Percentiles rank a stretch among this genome's conserved stretches.
phyloP scores from a whole-genome alignment of 1,140 invertebrate species.

The Nomia melanderi region DNA sequence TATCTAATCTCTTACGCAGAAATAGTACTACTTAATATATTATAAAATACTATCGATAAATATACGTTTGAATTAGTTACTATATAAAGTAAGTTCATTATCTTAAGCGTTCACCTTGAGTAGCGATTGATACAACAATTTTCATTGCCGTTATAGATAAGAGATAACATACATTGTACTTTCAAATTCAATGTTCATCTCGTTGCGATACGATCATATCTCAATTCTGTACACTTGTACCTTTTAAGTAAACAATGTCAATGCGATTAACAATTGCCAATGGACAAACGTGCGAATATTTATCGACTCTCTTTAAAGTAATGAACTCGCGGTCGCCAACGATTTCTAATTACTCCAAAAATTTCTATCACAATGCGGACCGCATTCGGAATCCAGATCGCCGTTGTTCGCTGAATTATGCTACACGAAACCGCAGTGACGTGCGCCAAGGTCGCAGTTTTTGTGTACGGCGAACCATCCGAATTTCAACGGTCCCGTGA shows the following conservation, averaged over 20 bases:
- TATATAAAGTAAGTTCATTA: neutral
- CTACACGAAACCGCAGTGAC: neutral
- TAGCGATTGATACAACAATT: neutral
- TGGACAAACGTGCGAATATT: no score
- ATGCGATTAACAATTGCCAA: no score
- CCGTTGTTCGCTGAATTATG: conserved; percentile 9
- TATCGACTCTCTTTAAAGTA: no score
- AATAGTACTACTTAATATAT: no score
- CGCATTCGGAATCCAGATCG: conserved; percentile 22
- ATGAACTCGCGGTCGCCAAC: no score
- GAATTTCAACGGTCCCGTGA: neutral
- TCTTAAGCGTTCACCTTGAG: neutral
- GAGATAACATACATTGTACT: neutral
- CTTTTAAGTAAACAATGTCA: no score
- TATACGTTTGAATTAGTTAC: no score
- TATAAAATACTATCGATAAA: no score
- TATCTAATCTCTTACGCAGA: no score
- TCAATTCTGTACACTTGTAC: no score
- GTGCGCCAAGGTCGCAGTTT: conserved; percentile 8
- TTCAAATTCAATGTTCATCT: neutral
- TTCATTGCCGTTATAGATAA: neutral
- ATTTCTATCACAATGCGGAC: no score
- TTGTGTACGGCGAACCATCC: neutral
- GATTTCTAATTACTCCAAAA: neutral
- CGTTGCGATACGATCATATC: no score